These are phyloP conservation scores for Hipposideros armiger DNA, from an alignment of 2,113 vertebrate species.

Conservation along the genomic window DNA sequence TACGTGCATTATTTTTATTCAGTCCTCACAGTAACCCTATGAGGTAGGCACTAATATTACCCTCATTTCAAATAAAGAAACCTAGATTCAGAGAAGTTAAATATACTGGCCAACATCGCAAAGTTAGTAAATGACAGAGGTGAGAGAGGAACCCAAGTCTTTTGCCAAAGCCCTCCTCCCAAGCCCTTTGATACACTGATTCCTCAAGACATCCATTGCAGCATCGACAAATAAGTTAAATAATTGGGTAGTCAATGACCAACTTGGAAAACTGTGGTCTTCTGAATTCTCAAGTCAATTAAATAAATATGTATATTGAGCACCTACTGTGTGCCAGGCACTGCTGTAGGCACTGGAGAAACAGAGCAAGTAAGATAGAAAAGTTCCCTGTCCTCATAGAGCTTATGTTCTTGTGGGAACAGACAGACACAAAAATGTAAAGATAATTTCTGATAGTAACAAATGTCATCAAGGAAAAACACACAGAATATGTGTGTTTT, in stretches of 20 bases:
- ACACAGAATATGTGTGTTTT: too few species aligned
- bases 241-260: neutral
- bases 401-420: neutral
- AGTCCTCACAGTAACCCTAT: neutral
- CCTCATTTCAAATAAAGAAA: slow-evolving; percentile 34
- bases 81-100: slow-evolving; percentile 29
- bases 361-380: neutral
- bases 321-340: neutral
- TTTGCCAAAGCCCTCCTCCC: neutral
- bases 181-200: neutral
- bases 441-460: neutral
- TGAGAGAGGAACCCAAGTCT: neutral
- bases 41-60: neutral
- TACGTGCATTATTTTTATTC: neutral
- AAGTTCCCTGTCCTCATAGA: neutral
- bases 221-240: neutral
- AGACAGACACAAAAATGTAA: neutral
- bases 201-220: neutral
- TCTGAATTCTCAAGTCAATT: neutral
- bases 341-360: neutral
- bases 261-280: neutral
- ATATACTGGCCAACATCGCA: neutral
- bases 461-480: neutral
- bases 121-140: slow-evolving; percentile 34
- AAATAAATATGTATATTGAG: neutral